These are phyloP conservation scores for Gymnarchus niloticus DNA, from an alignment of 2,113 vertebrate genomes.

Conservation along the genomic window DNA sequence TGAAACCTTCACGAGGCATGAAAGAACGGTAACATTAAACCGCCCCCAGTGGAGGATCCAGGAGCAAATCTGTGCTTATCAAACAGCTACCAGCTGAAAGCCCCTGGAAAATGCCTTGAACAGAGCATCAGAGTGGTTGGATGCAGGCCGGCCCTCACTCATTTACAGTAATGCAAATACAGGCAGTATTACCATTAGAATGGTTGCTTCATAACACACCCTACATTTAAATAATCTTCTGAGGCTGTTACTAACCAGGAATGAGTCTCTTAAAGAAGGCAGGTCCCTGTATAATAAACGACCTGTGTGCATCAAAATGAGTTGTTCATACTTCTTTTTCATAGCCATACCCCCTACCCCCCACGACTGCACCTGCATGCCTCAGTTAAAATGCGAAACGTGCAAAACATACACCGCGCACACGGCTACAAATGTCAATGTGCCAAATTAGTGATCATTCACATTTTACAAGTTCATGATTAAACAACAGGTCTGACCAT, in stretches of 20 bases:
- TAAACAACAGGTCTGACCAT: too few relatives aligned
- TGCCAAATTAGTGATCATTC: too few relatives aligned
- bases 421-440: too few relatives aligned
- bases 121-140: too few relatives aligned
- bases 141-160: too few relatives aligned
- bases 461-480: too few relatives aligned
- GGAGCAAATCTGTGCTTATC: background rate
- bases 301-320: background rate
- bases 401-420: too few relatives aligned
- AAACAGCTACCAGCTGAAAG: background rate
- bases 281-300: background rate
- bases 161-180: background rate
- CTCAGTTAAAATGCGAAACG: too few relatives aligned
- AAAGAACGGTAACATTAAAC: background rate
- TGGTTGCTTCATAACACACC: background rate
- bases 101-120: background rate
- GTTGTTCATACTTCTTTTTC: background rate
- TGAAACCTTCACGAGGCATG: background rate
- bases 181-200: background rate
- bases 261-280: background rate
- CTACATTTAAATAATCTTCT: background rate
- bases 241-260: background rate
- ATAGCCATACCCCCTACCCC: background rate
- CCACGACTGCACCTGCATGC: too few relatives aligned
- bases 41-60: background rate